A percentile compares a stretch with the other conserved stretches of the same genome.
phyloP scores from a whole-genome alignment of 1,140 invertebrate species.

The Papilio helenus region DNA sequence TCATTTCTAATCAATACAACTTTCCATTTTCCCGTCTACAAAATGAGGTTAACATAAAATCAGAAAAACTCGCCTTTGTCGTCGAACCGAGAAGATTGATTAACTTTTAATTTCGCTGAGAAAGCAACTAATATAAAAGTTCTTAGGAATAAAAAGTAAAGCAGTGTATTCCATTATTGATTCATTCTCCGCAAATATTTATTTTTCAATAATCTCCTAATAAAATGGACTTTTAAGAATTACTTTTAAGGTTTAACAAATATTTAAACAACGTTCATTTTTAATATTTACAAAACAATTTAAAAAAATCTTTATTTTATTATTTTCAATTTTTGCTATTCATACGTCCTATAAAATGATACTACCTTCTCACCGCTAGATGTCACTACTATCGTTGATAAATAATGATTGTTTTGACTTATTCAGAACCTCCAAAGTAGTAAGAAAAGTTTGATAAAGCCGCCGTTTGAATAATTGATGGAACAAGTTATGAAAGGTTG shows the following conservation, averaged over 20 bases:
- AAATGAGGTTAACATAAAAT: background rate
- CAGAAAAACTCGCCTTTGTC: constrained; percentile 3
- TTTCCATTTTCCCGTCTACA: background rate
- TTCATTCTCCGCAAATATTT: no score
- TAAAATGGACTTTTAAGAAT: no score
- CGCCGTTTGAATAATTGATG: constrained; percentile 5
- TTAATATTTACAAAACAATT: no score
- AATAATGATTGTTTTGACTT: constrained; percentile 15
- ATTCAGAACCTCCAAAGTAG: background rate
- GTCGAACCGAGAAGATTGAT: constrained; percentile 1
- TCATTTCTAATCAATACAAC: background rate
- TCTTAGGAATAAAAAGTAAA: background rate
- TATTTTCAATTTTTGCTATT: no score
- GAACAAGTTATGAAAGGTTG: constrained; percentile 12
- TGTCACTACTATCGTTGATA: background rate
- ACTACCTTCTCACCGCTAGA: background rate
- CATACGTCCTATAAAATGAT: background rate
- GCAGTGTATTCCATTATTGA: background rate
- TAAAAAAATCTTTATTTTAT: no score
- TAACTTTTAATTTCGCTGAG: background rate
- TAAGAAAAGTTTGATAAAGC: constrained; percentile 7
- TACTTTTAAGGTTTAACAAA: no score
- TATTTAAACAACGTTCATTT: no score
- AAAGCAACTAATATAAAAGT: background rate
- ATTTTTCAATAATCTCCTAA: no score